A percentile compares a stretch with the other conserved stretches of the same genome.
These are phyloP conservation scores for Mormyrus lacerda DNA, from an alignment of 2,113 vertebrate species.

Conservation along the genomic window DNA sequence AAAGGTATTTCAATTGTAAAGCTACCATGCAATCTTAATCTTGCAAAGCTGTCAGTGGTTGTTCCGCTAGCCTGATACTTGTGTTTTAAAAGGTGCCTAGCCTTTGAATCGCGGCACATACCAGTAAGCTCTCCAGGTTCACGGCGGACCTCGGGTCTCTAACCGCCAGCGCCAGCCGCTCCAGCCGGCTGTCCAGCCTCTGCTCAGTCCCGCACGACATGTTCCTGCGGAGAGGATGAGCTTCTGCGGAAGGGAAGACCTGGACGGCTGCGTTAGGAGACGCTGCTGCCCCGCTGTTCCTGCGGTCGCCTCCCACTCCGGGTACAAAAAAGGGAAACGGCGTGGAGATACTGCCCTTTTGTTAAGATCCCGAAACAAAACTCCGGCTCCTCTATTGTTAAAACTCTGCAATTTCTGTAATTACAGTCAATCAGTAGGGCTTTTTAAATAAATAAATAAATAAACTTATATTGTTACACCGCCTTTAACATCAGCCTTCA, in stretches of 20 bases:
- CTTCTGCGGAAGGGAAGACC: background rate
- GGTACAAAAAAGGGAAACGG: background rate
- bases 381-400: background rate
- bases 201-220: constrained; percentile 73
- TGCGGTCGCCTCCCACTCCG: background rate
- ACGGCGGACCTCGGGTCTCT: constrained; percentile 75
- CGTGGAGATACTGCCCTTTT: background rate
- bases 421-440: background rate
- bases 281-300: background rate
- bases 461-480: background rate
- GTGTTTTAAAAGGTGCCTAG: background rate
- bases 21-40: background rate
- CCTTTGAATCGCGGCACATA: constrained; percentile 52
- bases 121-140: constrained; percentile 86
- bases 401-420: background rate
- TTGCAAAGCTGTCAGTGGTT: background rate
- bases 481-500: background rate
- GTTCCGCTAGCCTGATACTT: background rate
- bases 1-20: background rate
- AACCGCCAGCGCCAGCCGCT: constrained; percentile 78
- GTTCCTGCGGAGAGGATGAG: constrained; percentile 28
- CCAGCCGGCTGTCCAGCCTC: constrained; percentile 66
- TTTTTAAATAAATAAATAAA: background rate
- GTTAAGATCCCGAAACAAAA: background rate
- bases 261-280: background rate